phyloP scores from a whole-genome alignment of 2,888 invertebrate species.

The Microchrysa polita region DNA sequence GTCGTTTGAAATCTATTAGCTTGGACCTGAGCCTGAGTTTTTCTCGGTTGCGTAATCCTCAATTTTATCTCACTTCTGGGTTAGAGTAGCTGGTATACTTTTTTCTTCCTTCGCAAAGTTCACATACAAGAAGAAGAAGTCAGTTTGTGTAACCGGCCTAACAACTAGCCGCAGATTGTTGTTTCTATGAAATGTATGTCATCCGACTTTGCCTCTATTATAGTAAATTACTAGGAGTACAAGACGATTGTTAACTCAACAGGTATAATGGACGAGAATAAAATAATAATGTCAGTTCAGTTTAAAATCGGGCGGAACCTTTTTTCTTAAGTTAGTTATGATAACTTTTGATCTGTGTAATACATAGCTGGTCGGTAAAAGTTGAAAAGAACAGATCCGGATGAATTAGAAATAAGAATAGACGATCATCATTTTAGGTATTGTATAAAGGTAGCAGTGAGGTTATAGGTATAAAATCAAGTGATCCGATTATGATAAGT shows the following conservation, averaged over 20 bases:
- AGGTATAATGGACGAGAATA: neutral
- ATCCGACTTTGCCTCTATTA: slow-evolving; percentile 37
- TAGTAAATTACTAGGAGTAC: slow-evolving; percentile 35
- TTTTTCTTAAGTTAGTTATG: no score
- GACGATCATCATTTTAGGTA: no score
- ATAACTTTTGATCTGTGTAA: no score
- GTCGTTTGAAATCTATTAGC: slow-evolving; percentile 4
- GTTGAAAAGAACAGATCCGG: neutral
- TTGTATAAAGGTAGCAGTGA: no score
- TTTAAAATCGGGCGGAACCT: no score
- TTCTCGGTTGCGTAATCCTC: slow-evolving; percentile 29
- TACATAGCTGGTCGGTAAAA: no score
- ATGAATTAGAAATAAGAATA: neutral
- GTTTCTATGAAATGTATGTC: slow-evolving; percentile 42
- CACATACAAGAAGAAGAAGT: no score
- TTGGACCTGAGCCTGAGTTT: neutral
- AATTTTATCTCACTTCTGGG: neutral
- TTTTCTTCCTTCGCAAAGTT: neutral
- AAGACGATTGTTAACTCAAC: neutral
- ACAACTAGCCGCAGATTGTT: slow-evolving; percentile 6
- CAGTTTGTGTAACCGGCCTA: slow-evolving; percentile 9
- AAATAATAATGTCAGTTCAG: neutral
- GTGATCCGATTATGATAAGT: no score
- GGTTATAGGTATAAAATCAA: no score
- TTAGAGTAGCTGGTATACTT: neutral